A percentile compares a stretch with the other conserved stretches of the same genome.
phyloP scores from a whole-genome alignment of 2,113 vertebrate genomes.

The Centropristis striata region DNA sequence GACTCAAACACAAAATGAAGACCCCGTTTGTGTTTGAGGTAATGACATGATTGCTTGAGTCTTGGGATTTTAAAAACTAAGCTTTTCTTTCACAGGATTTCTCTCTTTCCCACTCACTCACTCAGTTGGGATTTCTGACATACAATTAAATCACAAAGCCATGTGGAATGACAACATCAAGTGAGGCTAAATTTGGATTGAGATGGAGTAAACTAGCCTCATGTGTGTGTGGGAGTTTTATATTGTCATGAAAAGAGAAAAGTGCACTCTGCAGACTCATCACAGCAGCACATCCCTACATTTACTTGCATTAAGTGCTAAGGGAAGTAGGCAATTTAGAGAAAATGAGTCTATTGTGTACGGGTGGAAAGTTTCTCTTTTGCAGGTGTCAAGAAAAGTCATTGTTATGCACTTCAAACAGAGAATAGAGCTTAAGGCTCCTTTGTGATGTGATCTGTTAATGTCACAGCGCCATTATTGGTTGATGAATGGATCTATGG shows the following conservation, averaged over 20 bases:
- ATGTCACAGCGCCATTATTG: neutral
- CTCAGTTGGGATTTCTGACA: neutral
- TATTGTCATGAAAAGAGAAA: slow-evolving; percentile 28
- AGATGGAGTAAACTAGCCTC: neutral
- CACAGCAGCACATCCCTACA: neutral
- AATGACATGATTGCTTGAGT: slow-evolving; percentile 23
- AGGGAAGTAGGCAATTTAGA: slow-evolving; percentile 49
- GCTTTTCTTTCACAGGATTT: neutral
- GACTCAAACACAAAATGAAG: slow-evolving; percentile 10
- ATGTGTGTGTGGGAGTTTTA: slow-evolving; percentile 37
- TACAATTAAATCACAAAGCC: slow-evolving; percentile 24
- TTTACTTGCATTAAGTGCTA: slow-evolving; percentile 34
- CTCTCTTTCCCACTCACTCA: neutral
- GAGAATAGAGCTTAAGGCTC: neutral
- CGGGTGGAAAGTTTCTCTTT: slow-evolving; percentile 9
- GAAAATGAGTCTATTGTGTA: slow-evolving; percentile 2
- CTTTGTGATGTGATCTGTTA: neutral
- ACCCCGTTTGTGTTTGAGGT: neutral
- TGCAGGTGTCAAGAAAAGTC: neutral
- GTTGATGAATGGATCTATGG: neutral
- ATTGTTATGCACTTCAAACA: neutral
- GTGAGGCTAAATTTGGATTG: neutral
- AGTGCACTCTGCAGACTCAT: slow-evolving; percentile 46
- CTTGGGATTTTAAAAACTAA: slow-evolving; percentile 4
- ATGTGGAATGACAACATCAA: neutral